phyloP scores from a whole-genome alignment of 2,113 vertebrate genomes.

The Jaculus jaculus region DNA sequence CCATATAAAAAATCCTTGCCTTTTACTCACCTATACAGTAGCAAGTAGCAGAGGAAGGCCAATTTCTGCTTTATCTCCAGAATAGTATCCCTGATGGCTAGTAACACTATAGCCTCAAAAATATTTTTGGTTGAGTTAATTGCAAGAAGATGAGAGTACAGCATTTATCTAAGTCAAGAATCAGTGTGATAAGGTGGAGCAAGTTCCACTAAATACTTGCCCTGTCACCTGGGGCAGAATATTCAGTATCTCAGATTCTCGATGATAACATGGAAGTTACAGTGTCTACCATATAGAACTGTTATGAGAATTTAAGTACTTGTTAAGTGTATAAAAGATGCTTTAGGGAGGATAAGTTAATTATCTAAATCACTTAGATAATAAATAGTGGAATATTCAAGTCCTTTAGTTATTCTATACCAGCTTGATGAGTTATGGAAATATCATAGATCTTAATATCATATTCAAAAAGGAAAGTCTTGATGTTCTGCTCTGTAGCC shows the following conservation, averaged over 20 bases:
- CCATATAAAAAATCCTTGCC: neutral
- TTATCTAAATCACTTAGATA: neutral
- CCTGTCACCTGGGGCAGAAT: neutral
- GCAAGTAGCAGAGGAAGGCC: neutral
- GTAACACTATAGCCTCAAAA: neutral
- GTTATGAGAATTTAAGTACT: conserved; percentile 15
- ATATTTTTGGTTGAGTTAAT: neutral
- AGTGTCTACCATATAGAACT: neutral
- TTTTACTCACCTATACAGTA: neutral
- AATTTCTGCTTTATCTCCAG: neutral
- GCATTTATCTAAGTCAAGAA: conserved; percentile 13
- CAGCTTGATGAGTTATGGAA: neutral
- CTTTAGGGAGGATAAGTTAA: neutral
- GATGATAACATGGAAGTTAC: neutral
- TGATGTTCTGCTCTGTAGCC: neutral
- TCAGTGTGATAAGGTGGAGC: neutral
- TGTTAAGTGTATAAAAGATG: neutral
- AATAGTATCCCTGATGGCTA: neutral
- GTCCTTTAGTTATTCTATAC: neutral
- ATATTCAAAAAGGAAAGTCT: neutral
- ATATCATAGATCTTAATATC: neutral
- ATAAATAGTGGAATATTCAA: neutral
- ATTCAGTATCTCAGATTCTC: neutral
- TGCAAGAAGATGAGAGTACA: neutral
- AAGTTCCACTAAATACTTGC: neutral